Evolutionary conservation across 2,113 vertebrate species (phyloP), one percentile per base, ranked within the genome.

Genomic region (Neogale vison): DNA sequence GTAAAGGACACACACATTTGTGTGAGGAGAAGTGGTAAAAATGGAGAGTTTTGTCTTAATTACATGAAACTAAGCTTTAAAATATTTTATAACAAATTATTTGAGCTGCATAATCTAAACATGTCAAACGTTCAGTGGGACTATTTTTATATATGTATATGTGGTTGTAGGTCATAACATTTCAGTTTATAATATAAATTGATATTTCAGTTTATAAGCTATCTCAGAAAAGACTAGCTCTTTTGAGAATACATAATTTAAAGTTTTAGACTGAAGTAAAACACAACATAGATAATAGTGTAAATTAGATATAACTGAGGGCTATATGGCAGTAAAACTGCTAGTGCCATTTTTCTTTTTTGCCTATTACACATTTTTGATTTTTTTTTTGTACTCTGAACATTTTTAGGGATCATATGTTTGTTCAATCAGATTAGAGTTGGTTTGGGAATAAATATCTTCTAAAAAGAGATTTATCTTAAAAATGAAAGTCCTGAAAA

Each of bases 121-220:
- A 98, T 98, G 98, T 98, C 98, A 98, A 79, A 98, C 97, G 95
- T 98, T 98, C 98, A 97, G 97, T 97, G 98, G 97, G 97, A 97
- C 98, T 98, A 98, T 98, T 98, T 96, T 98, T 69, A 94, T 98
- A 98, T 98, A 97, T 98, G 96, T 94, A 97, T 98, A 97, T 97
- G 98, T 97, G 88, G 98, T 88, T 98, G 74, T 97, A 98, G 98
- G 95, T 98, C 63, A 97, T 95, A 96, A 95, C 98, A 98, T 97
- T 98, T 98, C 96, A 89, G 83, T 98, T 98, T 65, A n/a, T 97
- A 97, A 98, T 98, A 97, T 97, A 98, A 98, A 90, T 98, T 59
- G 97, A 97, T 97, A 96, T 97, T 97, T 98, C 98, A 98, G 97
- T 98, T 98, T 96, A 95, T 98, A 97, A 96, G 97, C 98, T 98